These are phyloP conservation scores for Pyrrhia umbra DNA, from an alignment of 2,888 invertebrate genomes.

Conservation along the genomic window DNA sequence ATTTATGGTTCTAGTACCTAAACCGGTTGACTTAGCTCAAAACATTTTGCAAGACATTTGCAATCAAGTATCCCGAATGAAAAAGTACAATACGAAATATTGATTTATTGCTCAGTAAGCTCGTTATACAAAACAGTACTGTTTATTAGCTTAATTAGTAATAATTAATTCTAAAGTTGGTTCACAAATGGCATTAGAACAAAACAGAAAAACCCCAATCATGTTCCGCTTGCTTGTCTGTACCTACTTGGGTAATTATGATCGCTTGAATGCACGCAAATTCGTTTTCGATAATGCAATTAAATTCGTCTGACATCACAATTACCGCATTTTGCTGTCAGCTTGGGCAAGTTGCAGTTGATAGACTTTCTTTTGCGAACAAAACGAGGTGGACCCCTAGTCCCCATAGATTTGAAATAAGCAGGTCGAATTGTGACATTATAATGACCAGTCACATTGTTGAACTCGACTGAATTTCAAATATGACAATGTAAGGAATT, in stretches of 20 bases:
- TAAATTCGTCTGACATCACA: constrained; percentile 54
- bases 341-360: constrained; percentile 1
- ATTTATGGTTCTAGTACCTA: no score
- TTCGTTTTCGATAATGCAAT: constrained; percentile 64
- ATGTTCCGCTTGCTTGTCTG: constrained; percentile 46
- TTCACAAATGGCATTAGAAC: constrained; percentile 47
- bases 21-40: background rate
- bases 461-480: constrained; percentile 18
- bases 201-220: constrained; percentile 33
- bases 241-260: constrained; percentile 46
- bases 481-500: constrained; percentile 13
- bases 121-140: constrained; percentile 9
- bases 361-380: background rate
- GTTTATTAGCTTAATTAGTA: constrained; percentile 35
- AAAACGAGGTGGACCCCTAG: background rate
- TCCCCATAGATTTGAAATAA: background rate
- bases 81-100: constrained; percentile 13
- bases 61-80: background rate
- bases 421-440: constrained; percentile 19
- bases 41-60: background rate
- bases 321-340: constrained; percentile 42
- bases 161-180: constrained; percentile 39
- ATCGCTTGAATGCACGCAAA: constrained; percentile 59
- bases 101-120: constrained; percentile 36
- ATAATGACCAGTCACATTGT: constrained; percentile 20